Evolutionary conservation across 2,113 vertebrate genomes (phyloP).

Genomic region (Aegotheles bennettii): DNA sequence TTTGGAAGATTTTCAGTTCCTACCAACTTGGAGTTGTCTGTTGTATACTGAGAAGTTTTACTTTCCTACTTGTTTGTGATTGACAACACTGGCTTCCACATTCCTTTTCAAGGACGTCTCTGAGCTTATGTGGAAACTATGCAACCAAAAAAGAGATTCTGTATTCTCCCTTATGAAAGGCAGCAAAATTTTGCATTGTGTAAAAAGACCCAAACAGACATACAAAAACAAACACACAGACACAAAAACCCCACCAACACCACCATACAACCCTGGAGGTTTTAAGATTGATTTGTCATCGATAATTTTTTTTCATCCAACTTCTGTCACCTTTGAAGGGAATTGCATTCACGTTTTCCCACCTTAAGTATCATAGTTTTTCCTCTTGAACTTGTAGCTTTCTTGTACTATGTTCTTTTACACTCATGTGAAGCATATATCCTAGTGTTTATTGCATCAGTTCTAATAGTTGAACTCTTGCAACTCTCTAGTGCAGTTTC

Average conservation of each 20-base stretch:
- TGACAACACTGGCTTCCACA: not conserved
- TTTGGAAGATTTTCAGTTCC: not conserved
- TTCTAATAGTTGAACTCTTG: not conserved
- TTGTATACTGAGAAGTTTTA: not conserved
- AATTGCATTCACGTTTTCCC: not conserved
- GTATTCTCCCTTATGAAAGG: not conserved
- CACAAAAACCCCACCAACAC: not conserved
- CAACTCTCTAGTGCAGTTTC: not conserved
- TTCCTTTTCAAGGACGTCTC: not conserved
- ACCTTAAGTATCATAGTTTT: not conserved
- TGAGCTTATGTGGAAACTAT: not conserved
- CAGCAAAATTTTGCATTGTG: not conserved
- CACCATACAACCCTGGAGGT: not conserved
- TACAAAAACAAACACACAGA: fast-evolving
- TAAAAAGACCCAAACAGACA: not conserved
- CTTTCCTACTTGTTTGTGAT: not conserved
- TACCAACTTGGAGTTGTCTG: not conserved
- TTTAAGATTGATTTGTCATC: fast-evolving
- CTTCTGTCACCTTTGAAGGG: not conserved
- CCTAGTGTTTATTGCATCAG: not conserved
- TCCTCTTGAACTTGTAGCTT: not conserved
- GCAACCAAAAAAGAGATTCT: not conserved
- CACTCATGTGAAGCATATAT: not conserved
- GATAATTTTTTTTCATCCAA: not conserved
- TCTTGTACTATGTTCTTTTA: not conserved